Percentiles rank a stretch among this genome's conserved stretches.
phyloP scores from a whole-genome alignment of 2,888 invertebrate species.

The Tachina fera region DNA sequence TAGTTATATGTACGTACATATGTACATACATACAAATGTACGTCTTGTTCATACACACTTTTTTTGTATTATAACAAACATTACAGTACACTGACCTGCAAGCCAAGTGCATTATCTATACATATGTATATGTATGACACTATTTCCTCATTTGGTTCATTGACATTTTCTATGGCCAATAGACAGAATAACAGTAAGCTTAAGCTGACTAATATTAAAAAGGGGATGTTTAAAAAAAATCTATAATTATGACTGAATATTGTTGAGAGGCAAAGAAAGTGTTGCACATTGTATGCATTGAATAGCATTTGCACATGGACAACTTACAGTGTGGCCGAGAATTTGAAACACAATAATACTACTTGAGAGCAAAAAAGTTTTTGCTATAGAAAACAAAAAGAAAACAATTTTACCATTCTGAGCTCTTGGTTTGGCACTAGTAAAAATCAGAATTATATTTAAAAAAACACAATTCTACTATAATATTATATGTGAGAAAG shows the following conservation, averaged over 20 bases:
- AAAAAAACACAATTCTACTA: no score
- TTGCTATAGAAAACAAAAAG: neutral
- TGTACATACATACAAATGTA: no score
- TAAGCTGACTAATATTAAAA: conserved; percentile 10
- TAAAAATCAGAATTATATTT: no score
- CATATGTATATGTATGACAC: conserved; percentile 13
- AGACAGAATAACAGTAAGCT: conserved; percentile 13
- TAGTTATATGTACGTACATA: neutral
- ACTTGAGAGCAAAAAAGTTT: neutral
- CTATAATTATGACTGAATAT: conserved; percentile 36
- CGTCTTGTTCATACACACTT: neutral
- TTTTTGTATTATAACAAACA: neutral
- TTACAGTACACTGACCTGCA: conserved; percentile 59
- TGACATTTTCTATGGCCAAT: conserved; percentile 49
- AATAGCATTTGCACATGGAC: conserved; percentile 2
- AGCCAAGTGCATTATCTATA: conserved; percentile 51
- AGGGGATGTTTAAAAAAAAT: conserved; percentile 42
- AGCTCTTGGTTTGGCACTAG: no score
- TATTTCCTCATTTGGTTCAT: conserved; percentile 64
- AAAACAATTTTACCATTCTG: no score
- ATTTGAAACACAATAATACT: neutral
- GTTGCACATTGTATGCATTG: conserved; percentile 43
- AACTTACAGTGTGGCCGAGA: conserved; percentile 1
- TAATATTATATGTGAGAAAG: no score
- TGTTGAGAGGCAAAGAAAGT: conserved; percentile 21